phyloP scores from a whole-genome alignment of 2,113 vertebrate genomes.

The Mobula hypostoma region DNA sequence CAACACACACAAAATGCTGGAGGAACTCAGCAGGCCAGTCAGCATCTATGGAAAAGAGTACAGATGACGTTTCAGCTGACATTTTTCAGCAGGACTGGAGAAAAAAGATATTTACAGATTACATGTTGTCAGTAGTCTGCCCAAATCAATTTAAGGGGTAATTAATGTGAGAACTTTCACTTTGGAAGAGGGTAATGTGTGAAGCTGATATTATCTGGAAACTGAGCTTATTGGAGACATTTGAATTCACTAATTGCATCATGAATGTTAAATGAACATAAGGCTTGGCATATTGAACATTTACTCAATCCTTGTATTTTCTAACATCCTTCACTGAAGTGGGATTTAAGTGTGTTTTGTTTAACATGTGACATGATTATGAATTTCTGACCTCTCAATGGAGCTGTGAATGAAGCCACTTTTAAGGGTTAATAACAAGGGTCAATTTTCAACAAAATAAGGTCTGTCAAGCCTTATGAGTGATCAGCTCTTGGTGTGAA shows the following conservation, averaged over 20 bases:
- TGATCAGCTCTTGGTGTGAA: not conserved
- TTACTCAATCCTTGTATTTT: not conserved
- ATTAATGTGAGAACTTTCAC: not conserved
- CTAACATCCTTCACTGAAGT: not conserved
- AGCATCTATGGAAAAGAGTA: no score
- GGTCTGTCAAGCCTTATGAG: not conserved
- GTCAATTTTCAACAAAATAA: not conserved
- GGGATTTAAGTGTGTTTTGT: not conserved
- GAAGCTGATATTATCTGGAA: not conserved
- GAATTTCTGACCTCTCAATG: not conserved
- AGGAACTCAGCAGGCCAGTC: no score
- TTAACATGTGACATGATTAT: not conserved
- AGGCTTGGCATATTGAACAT: not conserved
- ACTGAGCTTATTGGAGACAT: conserved; percentile 20
- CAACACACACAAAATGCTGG: no score
- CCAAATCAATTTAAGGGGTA: not conserved
- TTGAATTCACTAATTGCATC: not conserved
- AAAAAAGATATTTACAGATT: not conserved
- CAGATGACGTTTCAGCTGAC: no score
- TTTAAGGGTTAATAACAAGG: not conserved
- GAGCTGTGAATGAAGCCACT: not conserved
- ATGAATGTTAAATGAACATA: not conserved
- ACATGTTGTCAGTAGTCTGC: not conserved
- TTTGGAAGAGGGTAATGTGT: not conserved
- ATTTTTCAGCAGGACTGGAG: no score